phyloP scores from a whole-genome alignment of 2,888 invertebrate species.

The Idaea biselata region DNA sequence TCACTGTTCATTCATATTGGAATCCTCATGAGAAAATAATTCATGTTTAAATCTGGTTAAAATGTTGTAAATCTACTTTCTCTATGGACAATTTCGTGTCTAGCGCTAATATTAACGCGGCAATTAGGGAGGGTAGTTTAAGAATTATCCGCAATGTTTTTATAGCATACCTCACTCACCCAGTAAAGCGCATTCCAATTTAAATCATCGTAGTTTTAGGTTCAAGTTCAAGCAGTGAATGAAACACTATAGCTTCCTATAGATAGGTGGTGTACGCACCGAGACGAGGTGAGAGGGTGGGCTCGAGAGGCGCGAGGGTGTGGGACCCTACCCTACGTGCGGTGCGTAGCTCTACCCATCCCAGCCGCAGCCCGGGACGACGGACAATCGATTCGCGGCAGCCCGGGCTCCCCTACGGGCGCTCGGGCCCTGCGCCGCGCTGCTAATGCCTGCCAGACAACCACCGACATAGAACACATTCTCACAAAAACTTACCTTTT shows the following conservation, averaged over 20 bases:
- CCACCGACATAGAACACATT: conserved; percentile 38
- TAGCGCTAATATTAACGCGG: not conserved
- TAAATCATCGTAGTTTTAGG: not conserved
- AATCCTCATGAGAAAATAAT: not conserved
- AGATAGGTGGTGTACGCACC: conserved; percentile 54
- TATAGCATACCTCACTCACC: not conserved
- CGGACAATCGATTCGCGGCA: conserved; percentile 71
- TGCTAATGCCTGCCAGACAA: conserved; percentile 13
- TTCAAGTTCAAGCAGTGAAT: not conserved
- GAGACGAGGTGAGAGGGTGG: conserved; percentile 4
- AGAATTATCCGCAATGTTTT: not conserved
- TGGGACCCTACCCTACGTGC: conserved; percentile 33
- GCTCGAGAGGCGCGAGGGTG: conserved; percentile 58
- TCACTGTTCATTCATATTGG: not conserved
- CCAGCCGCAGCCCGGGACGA: conserved; percentile 28
- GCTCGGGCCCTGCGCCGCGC: conserved; percentile 38
- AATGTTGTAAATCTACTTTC: not conserved
- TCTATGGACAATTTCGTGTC: no score
- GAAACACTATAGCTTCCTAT: conserved; percentile 22
- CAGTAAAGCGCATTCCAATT: not conserved
- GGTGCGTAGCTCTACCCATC: conserved; percentile 35
- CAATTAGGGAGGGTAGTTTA: not conserved
- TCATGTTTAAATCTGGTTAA: no score
- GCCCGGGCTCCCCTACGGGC: conserved; percentile 57
- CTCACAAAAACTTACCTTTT: conserved; percentile 71